These are phyloP conservation scores for Oegoconia quadripuncta DNA, from an alignment of 2,888 invertebrate species.

Conservation along the genomic window DNA sequence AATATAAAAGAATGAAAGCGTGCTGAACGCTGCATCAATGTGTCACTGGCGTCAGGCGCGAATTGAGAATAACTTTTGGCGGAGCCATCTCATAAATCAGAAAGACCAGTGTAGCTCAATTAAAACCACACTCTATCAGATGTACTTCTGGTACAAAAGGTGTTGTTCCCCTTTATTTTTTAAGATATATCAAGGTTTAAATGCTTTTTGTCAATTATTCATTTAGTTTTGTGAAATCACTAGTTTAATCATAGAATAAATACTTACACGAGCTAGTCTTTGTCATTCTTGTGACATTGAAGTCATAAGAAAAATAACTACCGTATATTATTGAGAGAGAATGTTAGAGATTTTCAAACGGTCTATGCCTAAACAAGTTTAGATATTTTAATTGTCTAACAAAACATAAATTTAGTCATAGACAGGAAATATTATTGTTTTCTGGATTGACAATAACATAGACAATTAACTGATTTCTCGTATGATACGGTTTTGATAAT, in stretches of 20 bases:
- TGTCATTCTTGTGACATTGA: no score
- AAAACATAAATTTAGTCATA: no score
- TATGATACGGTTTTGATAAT: conserved; percentile 49
- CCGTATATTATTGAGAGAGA: no score
- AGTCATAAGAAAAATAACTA: no score
- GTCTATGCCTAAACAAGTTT: no score
- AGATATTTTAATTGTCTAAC: no score
- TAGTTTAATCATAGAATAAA: no score
- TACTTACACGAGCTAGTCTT: no score
- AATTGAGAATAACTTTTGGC: conserved; percentile 74
- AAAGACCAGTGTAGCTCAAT: conserved; percentile 74
- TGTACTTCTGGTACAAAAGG: conserved; percentile 58
- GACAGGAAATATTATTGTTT: conserved; percentile 4
- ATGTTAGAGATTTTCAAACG: no score
- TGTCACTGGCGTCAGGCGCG: conserved; percentile 40
- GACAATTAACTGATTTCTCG: conserved; percentile 33
- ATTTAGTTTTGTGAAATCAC: no score
- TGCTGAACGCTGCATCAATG: conserved; percentile 20
- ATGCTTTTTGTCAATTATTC: conserved; percentile 42
- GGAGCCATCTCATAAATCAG: conserved; percentile 73
- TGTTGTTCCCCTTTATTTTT: conserved; percentile 30
- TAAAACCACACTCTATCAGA: conserved; percentile 70
- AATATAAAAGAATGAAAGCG: not conserved
- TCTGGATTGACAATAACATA: conserved; percentile 5
- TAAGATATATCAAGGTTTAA: conserved; percentile 42